phyloP scores from a whole-genome alignment of 2,113 vertebrate species.

The Nibea coibor region DNA sequence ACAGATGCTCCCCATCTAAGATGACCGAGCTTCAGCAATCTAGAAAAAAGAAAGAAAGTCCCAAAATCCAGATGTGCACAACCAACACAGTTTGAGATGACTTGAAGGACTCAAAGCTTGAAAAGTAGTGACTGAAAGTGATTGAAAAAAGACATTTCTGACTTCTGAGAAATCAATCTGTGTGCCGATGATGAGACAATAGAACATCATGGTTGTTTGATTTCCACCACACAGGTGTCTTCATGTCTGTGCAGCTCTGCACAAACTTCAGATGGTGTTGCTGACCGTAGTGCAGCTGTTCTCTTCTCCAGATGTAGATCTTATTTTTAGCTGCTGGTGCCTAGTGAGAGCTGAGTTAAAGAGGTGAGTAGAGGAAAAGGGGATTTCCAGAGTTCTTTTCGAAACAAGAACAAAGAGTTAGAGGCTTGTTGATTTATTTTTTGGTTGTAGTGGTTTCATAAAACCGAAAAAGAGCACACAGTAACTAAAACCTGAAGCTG shows the following conservation, averaged over 20 bases:
- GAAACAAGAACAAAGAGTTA: conserved; percentile 16
- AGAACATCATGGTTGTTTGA: background rate
- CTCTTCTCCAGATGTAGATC: conserved; percentile 7
- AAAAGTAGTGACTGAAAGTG: background rate
- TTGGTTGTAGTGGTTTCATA: background rate
- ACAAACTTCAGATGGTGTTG: background rate
- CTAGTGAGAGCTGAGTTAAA: background rate
- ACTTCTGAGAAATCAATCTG: background rate
- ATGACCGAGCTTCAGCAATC: conserved; percentile 12
- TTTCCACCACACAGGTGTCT: background rate
- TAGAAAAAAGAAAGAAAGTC: conserved; percentile 1
- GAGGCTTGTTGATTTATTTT: background rate
- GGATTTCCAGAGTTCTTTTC: conserved; percentile 53
- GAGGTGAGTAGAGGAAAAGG: conserved; percentile 5
- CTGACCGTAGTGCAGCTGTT: background rate
- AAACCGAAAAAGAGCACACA: background rate
- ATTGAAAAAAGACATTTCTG: background rate
- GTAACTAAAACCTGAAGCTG: background rate
- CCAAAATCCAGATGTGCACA: conserved; percentile 30
- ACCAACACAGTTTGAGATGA: conserved; percentile 19
- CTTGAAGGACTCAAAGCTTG: background rate
- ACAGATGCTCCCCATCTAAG: conserved; percentile 36
- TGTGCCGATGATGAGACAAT: background rate
- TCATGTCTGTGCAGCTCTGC: background rate
- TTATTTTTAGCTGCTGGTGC: background rate